Conservation (phyloP, 2,113 vertebrate species). For the Lepisosteus oculatus region DNA sequence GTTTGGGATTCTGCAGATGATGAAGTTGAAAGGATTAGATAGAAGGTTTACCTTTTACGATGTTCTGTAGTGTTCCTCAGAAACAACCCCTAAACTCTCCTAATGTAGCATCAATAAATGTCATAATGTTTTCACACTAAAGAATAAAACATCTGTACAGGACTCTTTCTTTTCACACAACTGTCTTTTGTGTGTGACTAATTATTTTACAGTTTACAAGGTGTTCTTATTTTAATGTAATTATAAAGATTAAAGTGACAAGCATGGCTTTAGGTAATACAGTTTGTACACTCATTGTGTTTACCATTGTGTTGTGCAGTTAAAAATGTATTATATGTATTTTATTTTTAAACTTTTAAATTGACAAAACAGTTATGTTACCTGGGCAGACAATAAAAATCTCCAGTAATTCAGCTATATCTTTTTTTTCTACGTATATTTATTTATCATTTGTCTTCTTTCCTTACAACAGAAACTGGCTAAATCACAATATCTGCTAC, state of each 20-base stretch:
- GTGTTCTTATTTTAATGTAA: neutral
- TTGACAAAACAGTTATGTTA: neutral
- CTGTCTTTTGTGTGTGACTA: constrained; percentile 22
- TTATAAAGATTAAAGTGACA: neutral
- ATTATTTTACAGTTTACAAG: neutral
- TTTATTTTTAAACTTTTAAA: neutral
- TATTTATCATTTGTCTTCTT: neutral
- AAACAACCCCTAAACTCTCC: constrained; percentile 1
- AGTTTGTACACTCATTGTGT: neutral
- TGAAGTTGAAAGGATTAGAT: constrained; percentile 37
- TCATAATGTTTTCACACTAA: constrained; percentile 15
- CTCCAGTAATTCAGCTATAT: neutral
- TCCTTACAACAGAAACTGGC: constrained; percentile 57
- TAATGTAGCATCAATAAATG: constrained; percentile 25
- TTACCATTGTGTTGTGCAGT: neutral
- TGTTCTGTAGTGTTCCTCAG: constrained; percentile 4
- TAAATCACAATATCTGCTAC: constrained; percentile 20
- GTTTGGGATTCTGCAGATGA: constrained; percentile 22
- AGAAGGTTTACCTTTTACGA: constrained; percentile 18
- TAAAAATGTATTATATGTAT: neutral
- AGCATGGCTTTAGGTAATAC: neutral
- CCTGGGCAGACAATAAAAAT: neutral
- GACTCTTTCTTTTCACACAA: constrained; percentile 18
- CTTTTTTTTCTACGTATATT: neutral
- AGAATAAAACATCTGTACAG: constrained; percentile 39